phyloP scores from a whole-genome alignment of 2,888 invertebrate genomes.

The Troides helena region DNA sequence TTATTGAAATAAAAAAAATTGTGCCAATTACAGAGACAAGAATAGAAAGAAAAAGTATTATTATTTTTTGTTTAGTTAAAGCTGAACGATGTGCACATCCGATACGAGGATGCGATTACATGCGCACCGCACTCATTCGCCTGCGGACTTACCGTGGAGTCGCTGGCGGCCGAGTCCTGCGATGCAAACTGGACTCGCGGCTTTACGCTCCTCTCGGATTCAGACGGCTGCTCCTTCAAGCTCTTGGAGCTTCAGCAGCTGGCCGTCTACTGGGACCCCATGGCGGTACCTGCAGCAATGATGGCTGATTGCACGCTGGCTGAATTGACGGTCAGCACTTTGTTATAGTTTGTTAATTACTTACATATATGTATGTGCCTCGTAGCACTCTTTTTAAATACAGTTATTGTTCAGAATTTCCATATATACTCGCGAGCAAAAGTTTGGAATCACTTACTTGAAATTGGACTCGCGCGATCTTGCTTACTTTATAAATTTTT shows the following conservation, averaged over 20 bases:
- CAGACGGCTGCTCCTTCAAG: constrained; percentile 88
- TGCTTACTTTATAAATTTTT: too few species aligned
- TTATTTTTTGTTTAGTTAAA: constrained; percentile 82
- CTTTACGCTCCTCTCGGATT: constrained; percentile 82
- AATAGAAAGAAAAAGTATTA: background rate
- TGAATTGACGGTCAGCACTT: constrained; percentile 83
- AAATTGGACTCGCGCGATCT: too few species aligned
- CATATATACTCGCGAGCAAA: too few species aligned
- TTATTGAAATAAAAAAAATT: too few species aligned
- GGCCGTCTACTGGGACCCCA: constrained; percentile 94
- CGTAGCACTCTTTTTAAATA: too few species aligned
- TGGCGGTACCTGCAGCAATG: constrained; percentile 78
- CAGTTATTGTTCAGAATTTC: too few species aligned
- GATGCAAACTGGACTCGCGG: constrained; percentile 92
- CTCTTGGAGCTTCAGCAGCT: constrained; percentile 93
- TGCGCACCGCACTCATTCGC: constrained; percentile 86
- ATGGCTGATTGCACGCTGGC: constrained; percentile 84
- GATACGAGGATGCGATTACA: constrained; percentile 94
- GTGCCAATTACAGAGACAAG: background rate
- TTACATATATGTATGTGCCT: too few species aligned
- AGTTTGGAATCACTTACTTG: too few species aligned
- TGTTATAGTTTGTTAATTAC: too few species aligned
- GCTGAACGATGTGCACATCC: constrained; percentile 95
- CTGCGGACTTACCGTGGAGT: constrained; percentile 92
- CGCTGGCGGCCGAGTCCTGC: constrained; percentile 95